Conservation (phyloP, 2,888 invertebrate genomes). For the Pyrrhosoma nymphula region DNA sequence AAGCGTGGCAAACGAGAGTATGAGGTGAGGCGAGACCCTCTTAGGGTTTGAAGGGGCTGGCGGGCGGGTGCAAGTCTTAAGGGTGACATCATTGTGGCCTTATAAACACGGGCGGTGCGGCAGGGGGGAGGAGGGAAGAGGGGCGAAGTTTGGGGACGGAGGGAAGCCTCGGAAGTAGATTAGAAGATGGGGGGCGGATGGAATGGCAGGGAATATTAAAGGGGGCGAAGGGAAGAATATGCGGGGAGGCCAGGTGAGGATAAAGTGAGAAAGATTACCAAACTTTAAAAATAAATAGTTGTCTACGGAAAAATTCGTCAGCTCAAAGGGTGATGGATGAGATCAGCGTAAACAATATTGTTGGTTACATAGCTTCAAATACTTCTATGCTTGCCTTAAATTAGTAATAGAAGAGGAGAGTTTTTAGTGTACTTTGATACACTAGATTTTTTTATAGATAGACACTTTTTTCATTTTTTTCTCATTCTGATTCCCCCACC, state of each 20-base stretch:
- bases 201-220: conserved; percentile 24
- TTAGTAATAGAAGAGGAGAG: background rate
- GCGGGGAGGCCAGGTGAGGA: background rate
- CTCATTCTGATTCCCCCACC: too few species aligned
- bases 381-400: background rate
- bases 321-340: background rate
- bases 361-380: background rate
- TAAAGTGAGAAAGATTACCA: conserved; percentile 7
- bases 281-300: background rate
- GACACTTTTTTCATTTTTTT: too few species aligned
- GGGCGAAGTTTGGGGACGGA: too few species aligned
- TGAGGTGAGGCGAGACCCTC: background rate
- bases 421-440: too few species aligned
- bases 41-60: background rate
- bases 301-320: background rate
- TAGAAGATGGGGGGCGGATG: background rate
- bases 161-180: conserved; percentile 22
- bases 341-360: background rate
- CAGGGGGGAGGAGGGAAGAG: background rate
- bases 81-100: conserved; percentile 49
- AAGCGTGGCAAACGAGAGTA: background rate
- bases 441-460: too few species aligned
- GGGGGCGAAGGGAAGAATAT: background rate
- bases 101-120: conserved; percentile 24
- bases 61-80: background rate